Evolutionary conservation across 2,113 vertebrate genomes (phyloP).

Genomic region (Trematocara unimaculatum): DNA sequence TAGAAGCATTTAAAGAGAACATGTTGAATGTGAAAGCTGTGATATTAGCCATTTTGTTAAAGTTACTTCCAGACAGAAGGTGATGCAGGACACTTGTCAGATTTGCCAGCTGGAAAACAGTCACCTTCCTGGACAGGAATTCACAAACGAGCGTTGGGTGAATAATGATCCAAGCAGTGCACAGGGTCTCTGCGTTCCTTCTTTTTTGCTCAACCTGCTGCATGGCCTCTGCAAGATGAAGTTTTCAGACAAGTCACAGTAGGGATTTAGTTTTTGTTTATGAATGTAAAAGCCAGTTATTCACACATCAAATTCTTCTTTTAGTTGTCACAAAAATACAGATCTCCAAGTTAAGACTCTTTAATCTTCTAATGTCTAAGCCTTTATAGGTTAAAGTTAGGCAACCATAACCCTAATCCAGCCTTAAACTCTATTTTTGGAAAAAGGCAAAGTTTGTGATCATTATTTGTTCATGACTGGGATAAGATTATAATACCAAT

Average conservation of each 20-base stretch:
- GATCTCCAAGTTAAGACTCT: background rate
- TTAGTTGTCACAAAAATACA: background rate
- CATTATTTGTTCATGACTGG: background rate
- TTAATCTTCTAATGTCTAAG: background rate
- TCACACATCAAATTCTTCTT: background rate
- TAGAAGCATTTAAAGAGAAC: conserved; percentile 38
- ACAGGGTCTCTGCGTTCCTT: background rate
- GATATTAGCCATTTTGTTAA: conserved; percentile 11
- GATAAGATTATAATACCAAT: background rate
- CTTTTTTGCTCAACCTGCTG: background rate
- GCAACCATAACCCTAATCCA: background rate
- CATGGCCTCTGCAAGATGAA: background rate
- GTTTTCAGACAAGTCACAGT: background rate
- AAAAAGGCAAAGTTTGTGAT: background rate
- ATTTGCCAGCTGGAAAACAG: conserved; percentile 24
- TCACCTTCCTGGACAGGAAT: background rate
- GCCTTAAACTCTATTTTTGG: fast-evolving
- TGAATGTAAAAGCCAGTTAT: background rate
- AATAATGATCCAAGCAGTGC: background rate
- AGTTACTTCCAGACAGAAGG: background rate
- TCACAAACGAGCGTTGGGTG: conserved; percentile 3
- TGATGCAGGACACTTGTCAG: conserved; percentile 33
- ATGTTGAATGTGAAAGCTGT: conserved; percentile 35
- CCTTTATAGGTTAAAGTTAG: background rate
- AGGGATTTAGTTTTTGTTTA: background rate